These are phyloP conservation scores for Ectemnius cavifrons DNA, from an alignment of 2,888 invertebrate species.

Conservation along the genomic window DNA sequence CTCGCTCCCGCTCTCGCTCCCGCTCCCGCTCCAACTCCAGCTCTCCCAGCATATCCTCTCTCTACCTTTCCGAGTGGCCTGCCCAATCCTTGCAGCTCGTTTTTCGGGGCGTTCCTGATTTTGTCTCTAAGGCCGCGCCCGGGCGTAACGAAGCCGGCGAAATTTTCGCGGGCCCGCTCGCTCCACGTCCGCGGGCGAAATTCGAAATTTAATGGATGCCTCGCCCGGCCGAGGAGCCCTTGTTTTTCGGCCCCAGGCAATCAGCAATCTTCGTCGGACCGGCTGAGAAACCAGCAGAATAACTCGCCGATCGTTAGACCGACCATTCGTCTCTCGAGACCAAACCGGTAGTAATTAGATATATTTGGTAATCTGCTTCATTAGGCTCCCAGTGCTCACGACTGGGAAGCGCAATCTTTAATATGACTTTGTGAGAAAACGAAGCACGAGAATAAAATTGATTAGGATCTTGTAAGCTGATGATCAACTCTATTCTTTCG, in stretches of 20 bases:
- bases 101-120: slow-evolving; percentile 33
- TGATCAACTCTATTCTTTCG: too few relatives aligned
- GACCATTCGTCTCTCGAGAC: neutral
- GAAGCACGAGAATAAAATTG: too few relatives aligned
- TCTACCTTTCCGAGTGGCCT: too few relatives aligned
- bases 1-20: slow-evolving; percentile 1
- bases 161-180: slow-evolving; percentile 39
- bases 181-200: slow-evolving; percentile 26
- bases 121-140: slow-evolving; percentile 26
- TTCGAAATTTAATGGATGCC: slow-evolving; percentile 34
- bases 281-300: neutral
- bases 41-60: neutral
- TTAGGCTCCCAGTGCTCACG: neutral
- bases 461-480: too few relatives aligned
- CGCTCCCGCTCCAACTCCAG: too few relatives aligned
- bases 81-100: slow-evolving; percentile 11
- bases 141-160: slow-evolving; percentile 36
- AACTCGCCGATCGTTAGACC: slow-evolving; percentile 5
- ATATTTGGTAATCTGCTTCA: slow-evolving; percentile 4
- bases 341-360: slow-evolving; percentile 1
- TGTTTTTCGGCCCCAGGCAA: slow-evolving; percentile 13
- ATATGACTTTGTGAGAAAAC: too few relatives aligned
- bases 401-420: neutral
- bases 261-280: neutral
- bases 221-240: slow-evolving; percentile 9